Evolutionary conservation across 53 echinoderm and acorn worm species (phyloP).

Genomic region (Echinometra lucunter): DNA sequence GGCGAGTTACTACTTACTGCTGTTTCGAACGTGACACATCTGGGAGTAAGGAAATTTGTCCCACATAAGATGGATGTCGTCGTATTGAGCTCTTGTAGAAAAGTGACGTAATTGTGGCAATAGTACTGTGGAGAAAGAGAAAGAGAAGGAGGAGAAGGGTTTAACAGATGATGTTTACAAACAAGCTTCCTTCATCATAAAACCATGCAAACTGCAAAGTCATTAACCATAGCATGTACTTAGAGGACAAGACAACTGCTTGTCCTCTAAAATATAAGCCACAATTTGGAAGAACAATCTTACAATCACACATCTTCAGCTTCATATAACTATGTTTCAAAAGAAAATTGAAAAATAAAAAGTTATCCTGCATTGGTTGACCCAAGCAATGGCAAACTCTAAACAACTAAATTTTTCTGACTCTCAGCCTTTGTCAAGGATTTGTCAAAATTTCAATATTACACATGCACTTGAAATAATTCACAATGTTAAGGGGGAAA

Average conservation of each 20-base stretch:
- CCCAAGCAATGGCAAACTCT: too few relatives aligned
- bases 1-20: constrained; percentile 1
- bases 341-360: too few relatives aligned
- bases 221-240: background rate
- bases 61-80: constrained; percentile 31
- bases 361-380: too few relatives aligned
- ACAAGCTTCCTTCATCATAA: background rate
- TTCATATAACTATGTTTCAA: too few relatives aligned
- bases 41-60: constrained; percentile 18
- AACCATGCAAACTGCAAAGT: background rate
- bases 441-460: too few relatives aligned
- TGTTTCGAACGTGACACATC: constrained; percentile 22
- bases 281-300: background rate
- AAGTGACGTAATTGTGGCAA: constrained; percentile 69
- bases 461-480: background rate
- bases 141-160: background rate
- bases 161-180: constrained; percentile 47
- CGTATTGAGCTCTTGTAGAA: constrained; percentile 34
- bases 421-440: too few relatives aligned
- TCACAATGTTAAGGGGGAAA: background rate
- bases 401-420: too few relatives aligned
- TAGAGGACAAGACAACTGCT: background rate
- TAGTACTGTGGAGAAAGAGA: constrained; percentile 37
- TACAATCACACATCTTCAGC: background rate
- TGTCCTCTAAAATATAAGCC: background rate